Percentiles rank a stretch among this genome's conserved stretches.
Evolutionary conservation across 2,113 vertebrate species (phyloP).

Genomic region (Calyptommatus sinebrachiatus): DNA sequence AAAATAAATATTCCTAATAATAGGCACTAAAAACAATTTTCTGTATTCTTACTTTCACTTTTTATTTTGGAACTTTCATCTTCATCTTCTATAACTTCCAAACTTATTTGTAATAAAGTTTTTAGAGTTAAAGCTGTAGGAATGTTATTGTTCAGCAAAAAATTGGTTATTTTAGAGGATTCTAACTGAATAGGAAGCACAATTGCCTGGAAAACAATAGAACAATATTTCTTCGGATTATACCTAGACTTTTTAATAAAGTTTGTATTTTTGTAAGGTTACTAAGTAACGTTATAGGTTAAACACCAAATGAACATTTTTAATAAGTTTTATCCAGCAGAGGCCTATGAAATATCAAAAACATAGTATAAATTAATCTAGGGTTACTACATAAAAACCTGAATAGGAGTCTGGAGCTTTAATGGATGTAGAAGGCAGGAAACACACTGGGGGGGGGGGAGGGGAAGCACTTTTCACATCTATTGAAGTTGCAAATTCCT

Average conservation of each 20-base stretch:
- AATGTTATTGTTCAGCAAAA: conserved; percentile 40
- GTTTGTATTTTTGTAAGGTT: neutral
- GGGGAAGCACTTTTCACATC: too few relatives aligned
- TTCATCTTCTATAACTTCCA: conserved; percentile 50
- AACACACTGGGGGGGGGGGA: too few relatives aligned
- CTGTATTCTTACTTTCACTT: conserved; percentile 57
- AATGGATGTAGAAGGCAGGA: too few relatives aligned
- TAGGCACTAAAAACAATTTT: conserved; percentile 1
- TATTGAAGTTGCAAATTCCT: too few relatives aligned
- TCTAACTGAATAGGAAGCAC: conserved; percentile 49
- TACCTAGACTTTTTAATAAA: neutral
- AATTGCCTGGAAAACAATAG: conserved; percentile 62
- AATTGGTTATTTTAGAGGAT: conserved; percentile 19
- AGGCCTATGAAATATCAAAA: neutral
- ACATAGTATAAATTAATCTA: neutral
- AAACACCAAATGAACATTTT: neutral
- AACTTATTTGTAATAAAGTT: conserved; percentile 55
- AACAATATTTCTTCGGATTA: neutral
- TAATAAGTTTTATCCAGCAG: neutral
- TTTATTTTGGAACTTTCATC: conserved; percentile 44
- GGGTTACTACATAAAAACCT: neutral
- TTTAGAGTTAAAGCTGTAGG: conserved; percentile 49
- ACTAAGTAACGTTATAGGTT: neutral
- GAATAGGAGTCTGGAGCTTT: too few relatives aligned
- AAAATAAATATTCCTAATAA: too few relatives aligned